Evolutionary conservation across 1,140 invertebrate genomes (phyloP).

Genomic region (Drosophila nigrodunni): DNA sequence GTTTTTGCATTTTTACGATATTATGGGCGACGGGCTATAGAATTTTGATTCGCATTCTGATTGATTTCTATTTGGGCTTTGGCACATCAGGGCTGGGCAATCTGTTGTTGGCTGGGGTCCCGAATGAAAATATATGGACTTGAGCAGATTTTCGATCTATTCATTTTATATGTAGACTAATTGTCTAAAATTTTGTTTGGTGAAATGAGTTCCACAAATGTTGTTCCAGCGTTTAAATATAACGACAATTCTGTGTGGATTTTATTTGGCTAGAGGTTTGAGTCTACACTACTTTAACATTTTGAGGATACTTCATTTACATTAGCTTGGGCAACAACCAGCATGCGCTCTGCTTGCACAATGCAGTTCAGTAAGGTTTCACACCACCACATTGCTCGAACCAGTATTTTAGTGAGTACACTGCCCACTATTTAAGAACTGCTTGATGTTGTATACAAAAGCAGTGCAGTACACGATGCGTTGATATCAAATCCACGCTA

Average conservation of each 20-base stretch:
- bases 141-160: neutral
- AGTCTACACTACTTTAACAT: neutral
- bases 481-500: neutral
- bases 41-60: slow-evolving; percentile 23
- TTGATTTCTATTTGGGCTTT: slow-evolving; percentile 54
- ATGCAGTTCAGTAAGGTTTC: neutral
- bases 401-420: neutral
- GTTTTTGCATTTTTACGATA: slow-evolving; percentile 45
- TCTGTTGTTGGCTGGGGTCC: neutral
- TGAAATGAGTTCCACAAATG: neutral
- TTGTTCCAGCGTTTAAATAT: neutral
- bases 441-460: neutral
- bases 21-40: slow-evolving; percentile 1
- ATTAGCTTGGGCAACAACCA: neutral
- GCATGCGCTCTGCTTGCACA: neutral
- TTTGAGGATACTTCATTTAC: neutral
- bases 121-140: neutral
- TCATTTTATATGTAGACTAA: neutral
- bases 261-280: neutral
- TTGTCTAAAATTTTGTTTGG: neutral
- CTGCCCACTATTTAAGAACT: neutral
- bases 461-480: neutral
- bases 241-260: neutral
- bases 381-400: neutral
- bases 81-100: neutral